Conservation (phyloP, 2,113 vertebrate species). For the Myotis yumanensis region DNA sequence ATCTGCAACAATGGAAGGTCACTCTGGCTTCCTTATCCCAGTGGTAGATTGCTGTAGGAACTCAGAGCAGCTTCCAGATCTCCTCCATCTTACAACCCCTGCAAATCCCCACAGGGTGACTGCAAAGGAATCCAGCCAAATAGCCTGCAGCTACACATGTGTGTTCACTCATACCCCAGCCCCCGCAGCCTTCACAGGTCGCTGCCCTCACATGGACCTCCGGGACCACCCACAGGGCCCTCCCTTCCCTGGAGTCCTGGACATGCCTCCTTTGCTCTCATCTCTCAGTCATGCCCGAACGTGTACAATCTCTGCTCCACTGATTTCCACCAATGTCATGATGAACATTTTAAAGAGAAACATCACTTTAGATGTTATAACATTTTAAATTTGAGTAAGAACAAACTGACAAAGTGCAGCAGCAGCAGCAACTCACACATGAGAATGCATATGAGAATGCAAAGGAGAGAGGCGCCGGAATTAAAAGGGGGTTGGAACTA, state of each 20-base stretch:
- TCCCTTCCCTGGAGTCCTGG: background rate
- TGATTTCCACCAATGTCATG: background rate
- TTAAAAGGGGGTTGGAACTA: background rate
- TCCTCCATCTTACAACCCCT: background rate
- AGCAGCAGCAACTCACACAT: background rate
- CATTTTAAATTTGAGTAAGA: slow-evolving; percentile 16
- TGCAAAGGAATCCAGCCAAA: slow-evolving; percentile 53
- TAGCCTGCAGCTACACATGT: slow-evolving; percentile 43
- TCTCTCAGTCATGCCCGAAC: background rate
- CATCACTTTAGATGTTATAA: background rate
- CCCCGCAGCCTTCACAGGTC: slow-evolving; percentile 33
- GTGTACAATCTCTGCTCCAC: background rate
- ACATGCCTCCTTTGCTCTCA: background rate
- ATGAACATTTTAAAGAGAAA: slow-evolving; percentile 18
- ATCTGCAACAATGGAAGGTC: background rate
- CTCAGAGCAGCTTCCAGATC: background rate
- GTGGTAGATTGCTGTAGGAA: background rate
- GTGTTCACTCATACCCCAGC: slow-evolving; percentile 30
- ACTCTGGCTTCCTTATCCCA: background rate
- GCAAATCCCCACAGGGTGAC: background rate
- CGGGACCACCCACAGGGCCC: slow-evolving; percentile 51
- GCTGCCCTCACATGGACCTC: slow-evolving; percentile 16
- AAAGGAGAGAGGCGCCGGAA: too few relatives aligned
- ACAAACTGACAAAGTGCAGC: background rate
- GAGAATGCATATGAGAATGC: background rate